A percentile compares a stretch with the other conserved stretches of the same genome.
Evolutionary conservation across 2,888 invertebrate species (phyloP).

Genomic region (Enoplolaimus lenunculus): DNA sequence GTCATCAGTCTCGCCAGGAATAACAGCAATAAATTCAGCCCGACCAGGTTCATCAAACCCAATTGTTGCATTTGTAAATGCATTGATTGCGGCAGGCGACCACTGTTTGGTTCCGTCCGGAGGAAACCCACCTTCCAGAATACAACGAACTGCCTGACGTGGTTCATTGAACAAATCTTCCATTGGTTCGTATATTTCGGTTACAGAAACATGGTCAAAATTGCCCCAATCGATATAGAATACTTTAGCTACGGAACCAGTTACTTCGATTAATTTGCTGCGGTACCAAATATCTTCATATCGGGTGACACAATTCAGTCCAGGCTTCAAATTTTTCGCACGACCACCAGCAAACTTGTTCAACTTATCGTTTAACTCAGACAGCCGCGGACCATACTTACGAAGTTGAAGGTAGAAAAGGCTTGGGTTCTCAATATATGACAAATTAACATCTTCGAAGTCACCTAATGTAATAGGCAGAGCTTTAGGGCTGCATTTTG

Average conservation of each 20-base stretch:
- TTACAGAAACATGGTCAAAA: neutral
- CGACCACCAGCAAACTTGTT: neutral
- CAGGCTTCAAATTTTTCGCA: neutral
- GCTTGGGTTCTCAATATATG: neutral
- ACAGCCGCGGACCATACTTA: neutral
- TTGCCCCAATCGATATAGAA: slow-evolving; percentile 15
- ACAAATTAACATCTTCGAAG: slow-evolving; percentile 8
- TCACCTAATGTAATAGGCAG: neutral
- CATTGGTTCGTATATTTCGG: neutral
- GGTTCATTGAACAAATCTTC: neutral
- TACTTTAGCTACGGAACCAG: neutral
- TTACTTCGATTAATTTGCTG: neutral
- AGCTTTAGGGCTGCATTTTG: too few species aligned
- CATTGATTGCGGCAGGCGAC: neutral
- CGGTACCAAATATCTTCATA: slow-evolving; percentile 13
- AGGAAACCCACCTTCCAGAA: neutral
- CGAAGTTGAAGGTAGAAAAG: slow-evolving; percentile 14
- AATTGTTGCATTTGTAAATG: neutral
- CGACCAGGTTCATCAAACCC: neutral
- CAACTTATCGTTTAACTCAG: neutral
- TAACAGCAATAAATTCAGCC: neutral
- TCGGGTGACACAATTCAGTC: neutral
- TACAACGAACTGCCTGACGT: slow-evolving; percentile 2
- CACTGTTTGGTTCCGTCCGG: neutral
- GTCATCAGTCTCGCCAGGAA: neutral